phyloP scores from a whole-genome alignment of 64 coral and sea anemone species.

The Orbicella faveolata region DNA sequence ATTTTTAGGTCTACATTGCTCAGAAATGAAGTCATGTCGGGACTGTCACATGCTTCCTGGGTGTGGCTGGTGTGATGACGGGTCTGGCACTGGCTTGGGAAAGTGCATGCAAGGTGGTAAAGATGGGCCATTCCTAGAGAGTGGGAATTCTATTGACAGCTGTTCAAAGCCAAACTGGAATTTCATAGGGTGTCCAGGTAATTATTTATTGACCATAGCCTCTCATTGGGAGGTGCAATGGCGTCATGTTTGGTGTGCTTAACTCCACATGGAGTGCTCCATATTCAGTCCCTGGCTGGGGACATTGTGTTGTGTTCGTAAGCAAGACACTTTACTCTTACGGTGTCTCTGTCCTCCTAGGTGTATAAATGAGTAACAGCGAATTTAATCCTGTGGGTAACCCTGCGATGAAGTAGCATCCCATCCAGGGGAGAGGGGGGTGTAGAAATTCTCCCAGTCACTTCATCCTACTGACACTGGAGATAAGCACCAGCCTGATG shows the following conservation, averaged over 20 bases:
- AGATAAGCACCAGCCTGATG: too few relatives aligned
- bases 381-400: too few relatives aligned
- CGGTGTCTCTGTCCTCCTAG: too few relatives aligned
- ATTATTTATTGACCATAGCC: background rate
- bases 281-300: too few relatives aligned
- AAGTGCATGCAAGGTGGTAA: slow-evolving; percentile 49
- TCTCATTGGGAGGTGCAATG: background rate
- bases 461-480: too few relatives aligned
- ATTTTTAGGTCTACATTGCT: slow-evolving; percentile 55
- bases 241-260: background rate
- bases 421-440: too few relatives aligned
- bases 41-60: slow-evolving; percentile 92
- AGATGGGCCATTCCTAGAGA: background rate
- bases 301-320: too few relatives aligned
- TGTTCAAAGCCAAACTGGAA: slow-evolving; percentile 42
- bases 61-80: slow-evolving; percentile 97
- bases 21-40: slow-evolving; percentile 55
- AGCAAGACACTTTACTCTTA: too few relatives aligned
- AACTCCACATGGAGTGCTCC: too few relatives aligned
- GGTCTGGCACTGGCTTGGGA: slow-evolving; percentile 72
- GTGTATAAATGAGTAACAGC: too few relatives aligned
- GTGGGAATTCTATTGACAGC: background rate
- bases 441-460: too few relatives aligned
- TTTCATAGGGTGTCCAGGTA: slow-evolving; percentile 71
- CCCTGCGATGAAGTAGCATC: too few relatives aligned